Percentiles rank a stretch among this genome's conserved stretches.
Conservation (phyloP, 2,797 vertebrate species). For the Clarias fuscus region DNA sequence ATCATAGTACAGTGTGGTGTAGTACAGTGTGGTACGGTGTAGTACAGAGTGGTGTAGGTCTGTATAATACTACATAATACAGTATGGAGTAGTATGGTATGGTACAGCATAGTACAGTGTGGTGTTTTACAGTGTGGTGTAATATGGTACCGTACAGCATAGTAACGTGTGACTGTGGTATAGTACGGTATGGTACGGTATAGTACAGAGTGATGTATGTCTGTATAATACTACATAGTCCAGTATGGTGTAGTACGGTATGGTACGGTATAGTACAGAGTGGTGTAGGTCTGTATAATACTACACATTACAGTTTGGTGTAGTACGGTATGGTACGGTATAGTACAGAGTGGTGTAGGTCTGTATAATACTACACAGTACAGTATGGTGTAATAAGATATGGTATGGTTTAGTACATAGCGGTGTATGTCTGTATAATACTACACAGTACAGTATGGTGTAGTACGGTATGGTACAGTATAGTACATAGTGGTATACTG, state of each 20-base stretch:
- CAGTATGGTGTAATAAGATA: background rate
- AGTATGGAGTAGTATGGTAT: no score
- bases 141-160: background rate
- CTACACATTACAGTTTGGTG: background rate
- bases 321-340: background rate
- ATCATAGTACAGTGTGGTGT: background rate
- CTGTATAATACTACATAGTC: no score
- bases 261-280: background rate
- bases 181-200: background rate
- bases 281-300: background rate
- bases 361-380: background rate
- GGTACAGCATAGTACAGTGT: background rate
- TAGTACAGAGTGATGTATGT: background rate
- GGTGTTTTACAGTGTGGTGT: background rate
- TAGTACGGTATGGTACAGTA: accelerated
- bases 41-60: background rate
- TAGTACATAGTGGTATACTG: no score
- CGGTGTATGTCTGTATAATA: no score
- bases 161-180: background rate
- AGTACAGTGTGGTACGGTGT: background rate
- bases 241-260: background rate
- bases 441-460: background rate
- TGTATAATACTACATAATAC: background rate
- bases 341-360: background rate
- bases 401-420: background rate